These are phyloP conservation scores for Eutolmus rufibarbis DNA, from an alignment of 2,888 invertebrate species.

Conservation along the genomic window DNA sequence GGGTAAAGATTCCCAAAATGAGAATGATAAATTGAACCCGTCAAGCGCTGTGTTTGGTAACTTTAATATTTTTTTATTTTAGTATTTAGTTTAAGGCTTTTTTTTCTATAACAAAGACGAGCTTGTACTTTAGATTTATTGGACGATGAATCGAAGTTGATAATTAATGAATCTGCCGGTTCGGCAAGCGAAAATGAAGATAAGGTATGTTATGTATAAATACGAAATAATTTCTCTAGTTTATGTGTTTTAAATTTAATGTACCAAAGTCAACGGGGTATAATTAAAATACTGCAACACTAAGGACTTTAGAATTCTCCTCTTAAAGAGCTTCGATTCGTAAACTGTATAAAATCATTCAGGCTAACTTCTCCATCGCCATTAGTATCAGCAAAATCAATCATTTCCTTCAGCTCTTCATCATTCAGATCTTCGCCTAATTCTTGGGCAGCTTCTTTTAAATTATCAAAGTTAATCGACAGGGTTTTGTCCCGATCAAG, in stretches of 20 bases:
- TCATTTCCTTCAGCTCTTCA: conserved; percentile 44
- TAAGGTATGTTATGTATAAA: not conserved
- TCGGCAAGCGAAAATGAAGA: not conserved
- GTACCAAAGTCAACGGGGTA: not conserved
- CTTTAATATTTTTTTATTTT: not conserved
- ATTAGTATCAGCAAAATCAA: no score
- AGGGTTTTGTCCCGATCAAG: conserved; percentile 25
- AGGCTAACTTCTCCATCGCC: not conserved
- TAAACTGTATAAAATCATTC: not conserved
- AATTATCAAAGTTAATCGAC: conserved; percentile 38
- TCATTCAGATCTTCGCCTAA: conserved; percentile 46
- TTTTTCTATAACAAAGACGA: no score
- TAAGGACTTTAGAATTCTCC: not conserved
- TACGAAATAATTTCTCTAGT: not conserved
- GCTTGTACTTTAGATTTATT: not conserved
- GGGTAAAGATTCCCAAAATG: not conserved
- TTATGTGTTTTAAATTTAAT: not conserved
- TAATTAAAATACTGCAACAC: not conserved
- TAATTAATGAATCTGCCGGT: not conserved
- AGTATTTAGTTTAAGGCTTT: not conserved
- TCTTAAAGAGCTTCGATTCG: not conserved
- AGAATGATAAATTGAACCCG: not conserved
- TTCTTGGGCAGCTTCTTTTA: conserved; percentile 10
- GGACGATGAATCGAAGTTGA: not conserved
- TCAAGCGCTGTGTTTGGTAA: not conserved